Base-by-base conservation (phyloP, 2,113 vertebrate species). In the Coryphaenoides rupestris region DNA sequence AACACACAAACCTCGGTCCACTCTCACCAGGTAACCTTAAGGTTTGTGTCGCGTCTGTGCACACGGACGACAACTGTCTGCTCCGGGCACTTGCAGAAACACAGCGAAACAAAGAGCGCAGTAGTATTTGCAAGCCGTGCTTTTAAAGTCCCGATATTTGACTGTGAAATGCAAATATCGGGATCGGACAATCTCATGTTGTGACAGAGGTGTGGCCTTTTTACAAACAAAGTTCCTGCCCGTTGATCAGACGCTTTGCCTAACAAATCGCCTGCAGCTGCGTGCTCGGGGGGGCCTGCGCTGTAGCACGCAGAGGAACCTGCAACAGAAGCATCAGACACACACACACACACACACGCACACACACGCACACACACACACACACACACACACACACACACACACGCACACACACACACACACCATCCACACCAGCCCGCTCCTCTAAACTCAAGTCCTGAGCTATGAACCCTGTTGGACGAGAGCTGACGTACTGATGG, bases 241-340 rank as follows among this genome's bases (percentile, higher is more conserved):
- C 69, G 85, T 85, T 86, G 84, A 83, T 68, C 23, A 63, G 70
- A 26, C 12, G 10, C 84, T 87, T 89, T 85, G 85, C 66, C 65
- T 86, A 83, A 86, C 84, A 86, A 89, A 87, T 87, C 57, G 55
- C 66, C 56, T 7, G 45, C 55, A 33, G 73, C 33, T 40, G 1
- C 5, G 13, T 40, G 33, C 33, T 40, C 2, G 2, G 28, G 28
- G 28, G 2, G 28, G 28, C 5, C 28, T 33, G 12, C 28, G 12
- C 28, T 33, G 28, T 33, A 33, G 12, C 28, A 33, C 28, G 7
- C 28, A 33, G 12, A 40, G 33, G 1, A 5, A 5, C 33, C 33
- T 40, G 2, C 4, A 40, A 40, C 33, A 40, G n/a, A n/a, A n/a
- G n/a, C n/a, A n/a, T n/a, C 33, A 40, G 7, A 40, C 4, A 40